Conservation (phyloP, 2,113 vertebrate species). For the Phodopus roborovskii region DNA sequence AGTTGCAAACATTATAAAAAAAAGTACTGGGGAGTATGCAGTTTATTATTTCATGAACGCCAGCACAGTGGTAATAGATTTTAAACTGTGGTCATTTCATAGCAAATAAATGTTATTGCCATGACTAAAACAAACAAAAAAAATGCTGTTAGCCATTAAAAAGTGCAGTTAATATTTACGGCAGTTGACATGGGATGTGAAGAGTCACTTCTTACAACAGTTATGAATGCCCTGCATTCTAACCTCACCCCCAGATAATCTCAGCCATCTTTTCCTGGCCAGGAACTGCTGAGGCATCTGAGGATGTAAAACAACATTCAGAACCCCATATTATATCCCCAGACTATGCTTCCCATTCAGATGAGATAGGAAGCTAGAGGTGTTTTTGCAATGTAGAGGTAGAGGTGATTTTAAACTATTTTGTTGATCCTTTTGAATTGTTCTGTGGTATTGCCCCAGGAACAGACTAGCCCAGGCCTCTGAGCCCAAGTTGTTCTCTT, state of each 20-base stretch:
- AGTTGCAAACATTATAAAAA: conserved; percentile 15
- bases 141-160: conserved; percentile 55
- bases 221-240: conserved; percentile 18
- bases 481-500: background rate
- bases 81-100: conserved; percentile 60
- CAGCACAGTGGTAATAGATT: conserved; percentile 31
- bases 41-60: background rate
- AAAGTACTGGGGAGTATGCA: background rate
- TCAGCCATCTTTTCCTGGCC: conserved; percentile 7
- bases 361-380: conserved; percentile 14
- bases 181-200: background rate
- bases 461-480: background rate
- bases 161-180: background rate
- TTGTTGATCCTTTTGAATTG: background rate
- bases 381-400: conserved; percentile 51
- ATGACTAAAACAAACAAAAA: conserved; percentile 35
- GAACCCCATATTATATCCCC: conserved; percentile 32
- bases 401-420: conserved; percentile 30
- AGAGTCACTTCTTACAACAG: background rate
- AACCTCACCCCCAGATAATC: background rate
- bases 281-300: conserved; percentile 24
- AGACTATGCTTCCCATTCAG: background rate
- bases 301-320: conserved; percentile 8
- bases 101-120: conserved; percentile 50
- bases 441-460: background rate